Evolutionary conservation across 2,113 vertebrate species (phyloP), one percentile per base, ranked within the genome.

Genomic region (Leucopternis melanops): DNA sequence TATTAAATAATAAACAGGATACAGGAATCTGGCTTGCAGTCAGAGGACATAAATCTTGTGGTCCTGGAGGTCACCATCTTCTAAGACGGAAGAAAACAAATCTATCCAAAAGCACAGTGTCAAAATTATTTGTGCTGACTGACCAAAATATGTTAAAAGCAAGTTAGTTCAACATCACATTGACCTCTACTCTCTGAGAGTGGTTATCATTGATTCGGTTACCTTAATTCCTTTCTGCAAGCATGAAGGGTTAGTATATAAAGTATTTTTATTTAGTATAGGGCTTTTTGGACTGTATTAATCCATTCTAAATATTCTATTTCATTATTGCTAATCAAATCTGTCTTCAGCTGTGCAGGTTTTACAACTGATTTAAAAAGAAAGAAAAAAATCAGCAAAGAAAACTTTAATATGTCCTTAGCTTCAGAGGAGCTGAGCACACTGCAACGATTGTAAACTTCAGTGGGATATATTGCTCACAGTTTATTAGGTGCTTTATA

Each of bases 1-100:
- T 40, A 80, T 40, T 92, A 67, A 82, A 95, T 66, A 93, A 93
- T 34, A 96, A 96, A 96, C 96, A 97, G 95, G 95, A 97, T 94
- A 89, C 95, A 94, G 92, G 62, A 96, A 89, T 61, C 61, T 94
- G 92, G 81, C 96, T 82, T 84, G 40, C 70, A 66, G 86, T 61
- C 61, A 82, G 57, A 67, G 62, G 44, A 82, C 83, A 92, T 97
- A 97, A 97, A 94, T 96, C 92, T 81, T 72, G 66, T 66, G 52
- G 27, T 86, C 66, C 40, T 88, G 85, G 79, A 97, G 90, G 97
- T 91, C 95, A 92, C 86, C 40, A 13, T 81, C 27, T 91, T 91
- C 45, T 67, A 49, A 86, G 92, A 62, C 44, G 62, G 92, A 97
- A 95, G 91, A 57, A 92, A 95, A 88, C 65, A 94, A 88, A 87